Evolutionary conservation across 2,113 vertebrate species (phyloP), one percentile per base, ranked within the genome.

Genomic region (Dicrurus megarhynchus): DNA sequence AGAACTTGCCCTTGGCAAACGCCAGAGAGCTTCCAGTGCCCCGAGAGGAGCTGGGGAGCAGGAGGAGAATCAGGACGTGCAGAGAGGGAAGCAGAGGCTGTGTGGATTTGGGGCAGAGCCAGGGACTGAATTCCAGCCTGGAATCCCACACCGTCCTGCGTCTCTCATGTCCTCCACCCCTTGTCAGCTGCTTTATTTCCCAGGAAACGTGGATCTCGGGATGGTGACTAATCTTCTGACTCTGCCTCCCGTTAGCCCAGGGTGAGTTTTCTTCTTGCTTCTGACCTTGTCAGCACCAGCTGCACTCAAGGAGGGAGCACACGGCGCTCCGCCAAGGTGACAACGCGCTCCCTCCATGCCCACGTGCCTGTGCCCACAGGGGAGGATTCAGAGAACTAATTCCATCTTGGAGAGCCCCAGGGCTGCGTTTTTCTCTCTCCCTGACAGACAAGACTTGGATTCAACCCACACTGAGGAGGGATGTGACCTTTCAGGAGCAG

Each of bases 151-250:
- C 26, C 6, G 20, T 73, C 67, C 28, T 32, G 46, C 3, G 0
- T 21, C 53, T 57, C 85, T 55, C 13, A 0, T 12, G 63, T 59
- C 60, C 84, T 78, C 94, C 86, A 84, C 59, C 63, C 67, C 76
- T 73, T 0, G 0, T 50, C 89, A 89, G 93, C 83, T 77, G 75
- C 13, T 85, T 46, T 16, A 23, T 84, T 74, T 69, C 60, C 53
- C 50, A 13, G 53, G 41, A 68, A 90, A 74, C 0, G 1, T 13
- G 57, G 85, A 46, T 76, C 79, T 77, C 85, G 90, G 90, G 68
- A 39, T 90, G 88, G 90, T 96, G 94, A 94, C 90, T 96, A 93
- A 96, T 96, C 85, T 49, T n/a, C 67, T 16, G 16, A 7, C 22
- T 59, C 77, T 95, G 73, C 83, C 60, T 89, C 49, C 52, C 8